Evolutionary conservation across 2,113 vertebrate species (phyloP).

Genomic region (Lepisosteus osseus): DNA sequence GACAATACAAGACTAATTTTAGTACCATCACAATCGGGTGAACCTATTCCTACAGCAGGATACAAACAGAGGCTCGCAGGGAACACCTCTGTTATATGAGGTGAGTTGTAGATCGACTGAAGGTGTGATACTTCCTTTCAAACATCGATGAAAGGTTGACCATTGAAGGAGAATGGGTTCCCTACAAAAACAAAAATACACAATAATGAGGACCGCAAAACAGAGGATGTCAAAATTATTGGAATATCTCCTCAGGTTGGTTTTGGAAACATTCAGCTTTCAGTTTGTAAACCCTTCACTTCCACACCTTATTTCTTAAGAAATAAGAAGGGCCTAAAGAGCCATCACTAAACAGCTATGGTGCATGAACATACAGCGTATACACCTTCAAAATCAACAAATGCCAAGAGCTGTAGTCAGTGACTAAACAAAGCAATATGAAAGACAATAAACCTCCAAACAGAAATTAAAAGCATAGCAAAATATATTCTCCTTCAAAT

Average conservation of each 20-base stretch:
- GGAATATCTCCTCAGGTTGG: neutral
- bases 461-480: neutral
- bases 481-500: neutral
- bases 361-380: neutral
- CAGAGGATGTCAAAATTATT: neutral
- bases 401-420: conserved; percentile 18
- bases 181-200: conserved; percentile 50
- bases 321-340: neutral
- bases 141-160: conserved; percentile 82
- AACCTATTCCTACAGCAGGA: conserved; percentile 2
- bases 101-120: conserved; percentile 90
- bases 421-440: conserved; percentile 18
- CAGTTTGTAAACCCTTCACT: neutral
- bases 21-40: conserved; percentile 32
- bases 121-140: conserved; percentile 87
- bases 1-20: neutral
- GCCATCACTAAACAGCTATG: no score
- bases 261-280: neutral
- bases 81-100: conserved; percentile 64
- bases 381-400: neutral
- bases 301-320: neutral
- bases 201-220: neutral
- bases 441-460: neutral
- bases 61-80: neutral
- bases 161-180: conserved; percentile 84